Conservation (phyloP, 2,797 vertebrate species). For the Masticophis lateralis region DNA sequence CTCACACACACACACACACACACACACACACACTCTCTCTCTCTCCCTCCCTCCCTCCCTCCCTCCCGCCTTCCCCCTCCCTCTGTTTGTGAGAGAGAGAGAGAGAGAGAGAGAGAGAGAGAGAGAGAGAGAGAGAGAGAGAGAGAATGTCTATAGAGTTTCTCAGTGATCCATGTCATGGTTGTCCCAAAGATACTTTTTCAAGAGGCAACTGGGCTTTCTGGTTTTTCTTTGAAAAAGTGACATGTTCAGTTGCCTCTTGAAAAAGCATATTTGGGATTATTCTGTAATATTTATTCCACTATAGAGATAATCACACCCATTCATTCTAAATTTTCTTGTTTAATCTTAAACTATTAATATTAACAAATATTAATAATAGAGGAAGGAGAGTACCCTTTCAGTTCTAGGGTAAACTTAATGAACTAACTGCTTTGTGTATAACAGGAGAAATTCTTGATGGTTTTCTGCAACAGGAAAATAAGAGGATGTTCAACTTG, state of each 20-base stretch:
- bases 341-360: background rate
- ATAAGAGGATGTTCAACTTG: background rate
- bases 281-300: background rate
- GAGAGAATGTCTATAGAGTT: no score
- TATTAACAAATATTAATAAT: background rate
- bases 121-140: background rate
- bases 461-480: background rate
- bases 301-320: background rate
- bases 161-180: no score
- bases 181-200: no score
- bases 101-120: background rate
- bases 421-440: background rate
- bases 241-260: no score
- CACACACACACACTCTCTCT: no score
- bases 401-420: background rate
- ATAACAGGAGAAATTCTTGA: background rate
- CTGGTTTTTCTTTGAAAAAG: no score
- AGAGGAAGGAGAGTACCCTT: background rate
- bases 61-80: no score
- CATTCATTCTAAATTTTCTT: background rate
- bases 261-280: no score
- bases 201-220: no score
- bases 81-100: no score
- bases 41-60: no score
- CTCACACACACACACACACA: no score